Conservation (phyloP, 2,797 vertebrate genomes). For the Malacoctenus gilli region DNA sequence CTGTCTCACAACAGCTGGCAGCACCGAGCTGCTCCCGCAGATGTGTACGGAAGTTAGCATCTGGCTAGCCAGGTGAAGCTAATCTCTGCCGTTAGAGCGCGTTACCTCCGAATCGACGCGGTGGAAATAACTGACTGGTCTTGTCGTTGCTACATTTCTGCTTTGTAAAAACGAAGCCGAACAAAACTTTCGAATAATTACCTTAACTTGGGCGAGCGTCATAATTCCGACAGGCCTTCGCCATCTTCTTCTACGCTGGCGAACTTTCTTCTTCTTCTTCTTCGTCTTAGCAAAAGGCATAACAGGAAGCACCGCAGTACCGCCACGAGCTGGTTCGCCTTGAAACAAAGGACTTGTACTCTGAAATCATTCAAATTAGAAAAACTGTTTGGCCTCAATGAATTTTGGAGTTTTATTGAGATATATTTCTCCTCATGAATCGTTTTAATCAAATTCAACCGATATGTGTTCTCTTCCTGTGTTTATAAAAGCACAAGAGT, state of each 20-base stretch:
- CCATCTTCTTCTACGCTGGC: constrained; percentile 9
- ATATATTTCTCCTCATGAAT: no score
- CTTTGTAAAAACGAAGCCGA: no score
- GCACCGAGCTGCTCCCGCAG: background rate
- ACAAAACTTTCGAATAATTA: background rate
- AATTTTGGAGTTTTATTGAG: no score
- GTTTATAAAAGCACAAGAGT: no score
- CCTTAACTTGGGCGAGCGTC: background rate
- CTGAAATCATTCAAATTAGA: no score
- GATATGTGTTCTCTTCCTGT: no score
- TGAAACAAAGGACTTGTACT: no score
- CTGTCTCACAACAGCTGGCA: no score
- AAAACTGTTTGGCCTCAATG: no score
- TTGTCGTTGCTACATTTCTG: no score
- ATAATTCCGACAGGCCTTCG: background rate
- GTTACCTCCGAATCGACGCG: background rate
- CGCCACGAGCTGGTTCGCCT: background rate
- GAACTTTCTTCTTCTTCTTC: background rate
- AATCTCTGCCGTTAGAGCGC: background rate
- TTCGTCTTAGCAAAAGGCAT: background rate
- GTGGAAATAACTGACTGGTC: no score
- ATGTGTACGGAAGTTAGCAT: constrained; percentile 2
- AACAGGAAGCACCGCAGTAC: background rate
- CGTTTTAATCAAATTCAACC: no score
- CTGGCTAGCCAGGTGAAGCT: constrained; percentile 1